phyloP scores from a whole-genome alignment of 2,797 vertebrate genomes.

The Decapterus maruadsi region DNA sequence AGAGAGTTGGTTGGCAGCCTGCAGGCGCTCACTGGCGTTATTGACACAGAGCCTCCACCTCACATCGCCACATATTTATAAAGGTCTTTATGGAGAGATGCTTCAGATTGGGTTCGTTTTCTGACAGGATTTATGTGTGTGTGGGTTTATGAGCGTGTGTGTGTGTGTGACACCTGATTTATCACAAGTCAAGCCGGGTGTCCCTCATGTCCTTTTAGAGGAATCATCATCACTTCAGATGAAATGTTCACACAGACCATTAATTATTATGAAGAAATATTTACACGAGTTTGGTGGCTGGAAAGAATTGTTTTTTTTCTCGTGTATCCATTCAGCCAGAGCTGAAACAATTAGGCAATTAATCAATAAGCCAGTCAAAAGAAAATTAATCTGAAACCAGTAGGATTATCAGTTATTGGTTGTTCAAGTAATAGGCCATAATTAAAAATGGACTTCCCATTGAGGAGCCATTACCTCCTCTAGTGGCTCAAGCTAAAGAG shows the following conservation, averaged over 20 bases:
- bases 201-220: constrained; percentile 3
- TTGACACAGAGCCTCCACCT: constrained; percentile 60
- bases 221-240: not conserved
- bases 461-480: too few relatives aligned
- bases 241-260: not conserved
- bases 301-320: not conserved
- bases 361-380: too few relatives aligned
- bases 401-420: too few relatives aligned
- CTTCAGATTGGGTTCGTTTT: constrained; percentile 16
- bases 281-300: not conserved
- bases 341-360: too few relatives aligned
- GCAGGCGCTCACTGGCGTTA: constrained; percentile 52
- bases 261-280: not conserved
- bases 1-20: constrained; percentile 70
- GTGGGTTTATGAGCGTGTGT: too few relatives aligned
- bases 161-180: constrained; percentile 15
- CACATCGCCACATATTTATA: constrained; percentile 47
- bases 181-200: not conserved
- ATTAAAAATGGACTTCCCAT: too few relatives aligned
- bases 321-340: too few relatives aligned
- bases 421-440: too few relatives aligned
- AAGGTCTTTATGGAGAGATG: constrained; percentile 46
- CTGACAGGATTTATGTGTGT: not conserved
- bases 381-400: too few relatives aligned
- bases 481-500: too few relatives aligned